Conservation (phyloP, 2,888 invertebrate genomes). For the Sinohyriopsis cumingii region DNA sequence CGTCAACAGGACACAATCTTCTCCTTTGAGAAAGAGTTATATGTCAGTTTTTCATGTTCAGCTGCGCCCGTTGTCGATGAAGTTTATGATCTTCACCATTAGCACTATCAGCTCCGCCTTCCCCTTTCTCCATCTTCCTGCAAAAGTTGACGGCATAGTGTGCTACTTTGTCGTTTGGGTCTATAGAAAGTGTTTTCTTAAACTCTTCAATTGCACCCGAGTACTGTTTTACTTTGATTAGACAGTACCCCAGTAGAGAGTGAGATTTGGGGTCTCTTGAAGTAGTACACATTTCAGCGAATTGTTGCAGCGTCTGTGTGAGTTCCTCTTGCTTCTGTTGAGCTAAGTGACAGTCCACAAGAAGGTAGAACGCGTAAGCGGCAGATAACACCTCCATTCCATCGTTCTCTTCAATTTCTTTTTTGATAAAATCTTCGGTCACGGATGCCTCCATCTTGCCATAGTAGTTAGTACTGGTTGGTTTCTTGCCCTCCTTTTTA, state of each 20-base stretch:
- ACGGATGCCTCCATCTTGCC: constrained; percentile 44
- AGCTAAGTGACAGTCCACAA: constrained; percentile 37
- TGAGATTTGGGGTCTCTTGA: constrained; percentile 31
- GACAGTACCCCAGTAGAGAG: constrained; percentile 38
- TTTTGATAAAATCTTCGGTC: constrained; percentile 37
- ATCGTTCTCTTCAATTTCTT: constrained; percentile 38
- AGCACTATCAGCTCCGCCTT: no score
- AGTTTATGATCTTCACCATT: no score
- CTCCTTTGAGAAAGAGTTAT: no score
- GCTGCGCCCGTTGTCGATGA: no score
- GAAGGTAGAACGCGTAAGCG: constrained; percentile 34
- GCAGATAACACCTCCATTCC: constrained; percentile 39
- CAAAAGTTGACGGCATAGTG: no score
- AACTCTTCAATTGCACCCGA: constrained; percentile 36
- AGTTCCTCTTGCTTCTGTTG: constrained; percentile 36
- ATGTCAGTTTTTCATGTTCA: no score
- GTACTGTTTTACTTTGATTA: constrained; percentile 37
- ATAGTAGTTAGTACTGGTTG: constrained; percentile 45
- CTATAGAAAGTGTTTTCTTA: constrained; percentile 23
- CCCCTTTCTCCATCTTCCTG: no score
- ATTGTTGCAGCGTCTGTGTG: constrained; percentile 29
- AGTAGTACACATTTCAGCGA: constrained; percentile 29
- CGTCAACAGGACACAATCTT: no score
- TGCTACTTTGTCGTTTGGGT: constrained; percentile 30
- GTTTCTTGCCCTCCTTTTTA: constrained; percentile 35